phyloP scores from a whole-genome alignment of 2,888 invertebrate species.

The Pharmacophagus antenor region DNA sequence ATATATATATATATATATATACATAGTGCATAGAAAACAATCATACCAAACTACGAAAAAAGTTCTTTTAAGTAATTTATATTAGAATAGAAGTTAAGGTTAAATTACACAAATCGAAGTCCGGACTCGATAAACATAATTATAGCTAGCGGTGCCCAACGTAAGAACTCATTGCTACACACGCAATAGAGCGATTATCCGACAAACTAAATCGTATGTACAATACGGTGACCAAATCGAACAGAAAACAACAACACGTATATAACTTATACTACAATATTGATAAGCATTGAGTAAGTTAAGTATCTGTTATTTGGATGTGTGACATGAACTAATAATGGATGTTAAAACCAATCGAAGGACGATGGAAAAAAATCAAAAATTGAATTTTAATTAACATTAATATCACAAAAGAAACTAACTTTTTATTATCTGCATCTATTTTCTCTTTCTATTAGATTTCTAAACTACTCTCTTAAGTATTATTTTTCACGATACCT shows the following conservation, averaged over 20 bases:
- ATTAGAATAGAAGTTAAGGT: not conserved
- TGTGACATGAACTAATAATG: not conserved
- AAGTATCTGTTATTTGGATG: too few relatives aligned
- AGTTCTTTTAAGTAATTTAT: not conserved
- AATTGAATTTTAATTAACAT: too few relatives aligned
- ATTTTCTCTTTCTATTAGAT: not conserved
- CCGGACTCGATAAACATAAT: slow-evolving; percentile 27
- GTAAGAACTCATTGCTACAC: slow-evolving; percentile 26
- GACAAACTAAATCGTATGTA: slow-evolving; percentile 31
- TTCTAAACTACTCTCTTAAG: not conserved
- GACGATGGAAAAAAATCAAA: too few relatives aligned
- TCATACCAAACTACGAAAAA: not conserved
- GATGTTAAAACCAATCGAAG: too few relatives aligned
- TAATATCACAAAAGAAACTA: not conserved
- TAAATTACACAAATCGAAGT: slow-evolving; percentile 5
- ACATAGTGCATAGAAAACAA: too few relatives aligned
- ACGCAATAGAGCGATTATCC: slow-evolving; percentile 40
- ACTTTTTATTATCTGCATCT: not conserved
- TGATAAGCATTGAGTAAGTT: too few relatives aligned
- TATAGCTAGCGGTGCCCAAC: slow-evolving; percentile 21
- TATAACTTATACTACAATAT: too few relatives aligned
- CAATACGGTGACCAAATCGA: slow-evolving; percentile 21
- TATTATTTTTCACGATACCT: not conserved
- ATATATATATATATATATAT: too few relatives aligned
- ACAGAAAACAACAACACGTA: not conserved